phyloP scores from a whole-genome alignment of 2,797 vertebrate genomes.

The Rhabdophis nuchalis region DNA sequence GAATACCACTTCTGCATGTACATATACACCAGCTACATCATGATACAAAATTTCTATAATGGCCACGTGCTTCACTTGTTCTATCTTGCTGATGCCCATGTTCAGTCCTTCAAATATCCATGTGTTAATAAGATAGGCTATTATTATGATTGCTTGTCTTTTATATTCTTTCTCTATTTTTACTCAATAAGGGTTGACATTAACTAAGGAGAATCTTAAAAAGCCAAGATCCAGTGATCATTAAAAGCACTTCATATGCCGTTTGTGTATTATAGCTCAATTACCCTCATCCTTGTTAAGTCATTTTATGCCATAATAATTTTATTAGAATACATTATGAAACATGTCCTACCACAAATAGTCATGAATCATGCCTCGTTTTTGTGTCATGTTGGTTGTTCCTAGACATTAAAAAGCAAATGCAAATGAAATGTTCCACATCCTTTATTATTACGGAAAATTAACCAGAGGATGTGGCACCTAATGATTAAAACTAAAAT shows the following conservation, averaged over 20 bases:
- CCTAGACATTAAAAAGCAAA: conserved; percentile 29
- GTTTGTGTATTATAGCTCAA: conserved; percentile 41
- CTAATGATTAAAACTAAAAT: not conserved
- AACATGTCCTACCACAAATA: conserved; percentile 55
- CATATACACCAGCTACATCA: not conserved
- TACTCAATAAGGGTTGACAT: not conserved
- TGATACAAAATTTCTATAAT: not conserved
- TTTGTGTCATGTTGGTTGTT: conserved; percentile 30
- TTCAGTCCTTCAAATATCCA: not conserved
- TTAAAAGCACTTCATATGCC: conserved; percentile 39
- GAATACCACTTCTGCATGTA: not conserved
- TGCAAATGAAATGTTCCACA: conserved; percentile 34
- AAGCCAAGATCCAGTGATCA: conserved; percentile 34
- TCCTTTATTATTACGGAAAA: conserved; percentile 25
- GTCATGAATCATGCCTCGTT: conserved; percentile 35
- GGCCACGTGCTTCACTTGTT: not conserved
- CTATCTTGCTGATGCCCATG: not conserved
- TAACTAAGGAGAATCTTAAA: conserved; percentile 22
- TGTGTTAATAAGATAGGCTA: not conserved
- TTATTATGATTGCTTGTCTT: not conserved
- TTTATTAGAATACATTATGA: conserved; percentile 61
- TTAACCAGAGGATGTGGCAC: not conserved
- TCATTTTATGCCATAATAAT: conserved; percentile 50
- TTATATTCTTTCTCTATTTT: not conserved
- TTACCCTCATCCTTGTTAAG: conserved; percentile 60